Evolutionary conservation across 2,113 vertebrate species (phyloP).

Genomic region (Lophochroa leadbeateri): DNA sequence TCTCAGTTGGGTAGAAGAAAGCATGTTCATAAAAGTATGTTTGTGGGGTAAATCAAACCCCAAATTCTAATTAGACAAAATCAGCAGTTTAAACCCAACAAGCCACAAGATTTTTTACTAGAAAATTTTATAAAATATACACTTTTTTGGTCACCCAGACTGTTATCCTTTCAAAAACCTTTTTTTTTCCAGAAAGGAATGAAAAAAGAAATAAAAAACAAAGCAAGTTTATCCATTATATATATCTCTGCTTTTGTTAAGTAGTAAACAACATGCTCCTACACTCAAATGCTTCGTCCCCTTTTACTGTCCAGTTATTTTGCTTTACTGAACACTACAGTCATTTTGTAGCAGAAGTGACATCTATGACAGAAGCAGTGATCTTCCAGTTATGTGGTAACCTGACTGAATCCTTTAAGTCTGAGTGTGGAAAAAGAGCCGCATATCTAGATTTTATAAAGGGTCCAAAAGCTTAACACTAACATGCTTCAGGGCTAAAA

Average conservation of each 20-base stretch:
- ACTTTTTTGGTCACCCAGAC: not conserved
- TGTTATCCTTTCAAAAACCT: not conserved
- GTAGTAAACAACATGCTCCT: not conserved
- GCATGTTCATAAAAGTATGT: conserved; percentile 67
- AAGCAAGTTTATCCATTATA: not conserved
- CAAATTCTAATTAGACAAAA: conserved; percentile 66
- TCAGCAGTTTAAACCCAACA: conserved; percentile 30
- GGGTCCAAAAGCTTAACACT: conserved; percentile 13
- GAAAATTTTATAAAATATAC: not conserved
- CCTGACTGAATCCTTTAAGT: conserved; percentile 34
- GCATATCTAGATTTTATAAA: conserved; percentile 57
- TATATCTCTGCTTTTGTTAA: not conserved
- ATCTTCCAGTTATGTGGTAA: conserved; percentile 16
- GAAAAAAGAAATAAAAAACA: not conserved
- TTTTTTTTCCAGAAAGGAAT: not conserved
- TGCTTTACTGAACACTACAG: not conserved
- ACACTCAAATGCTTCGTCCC: not conserved
- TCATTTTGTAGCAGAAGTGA: conserved; percentile 1
- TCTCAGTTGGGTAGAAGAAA: conserved; percentile 65
- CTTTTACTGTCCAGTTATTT: not conserved
- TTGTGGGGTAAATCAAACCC: conserved; percentile 37
- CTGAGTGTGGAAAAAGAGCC: not conserved
- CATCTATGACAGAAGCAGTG: not conserved
- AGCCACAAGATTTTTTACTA: not conserved
- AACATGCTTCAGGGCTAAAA: not conserved